Conservation (phyloP, 2,113 vertebrate species). For the Sisor rabdophorus region DNA sequence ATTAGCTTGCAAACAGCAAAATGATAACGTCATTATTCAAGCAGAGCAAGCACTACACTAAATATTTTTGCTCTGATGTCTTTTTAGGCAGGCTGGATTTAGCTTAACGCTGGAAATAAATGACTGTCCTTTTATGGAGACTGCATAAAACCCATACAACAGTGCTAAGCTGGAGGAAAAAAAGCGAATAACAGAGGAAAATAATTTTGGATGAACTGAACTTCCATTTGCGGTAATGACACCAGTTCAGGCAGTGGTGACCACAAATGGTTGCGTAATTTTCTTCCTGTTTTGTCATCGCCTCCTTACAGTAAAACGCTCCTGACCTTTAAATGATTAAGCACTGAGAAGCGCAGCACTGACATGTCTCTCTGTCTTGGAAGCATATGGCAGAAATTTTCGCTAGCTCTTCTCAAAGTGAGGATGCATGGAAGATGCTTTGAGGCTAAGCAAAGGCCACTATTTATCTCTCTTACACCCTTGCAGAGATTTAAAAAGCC, state of each 20-base stretch:
- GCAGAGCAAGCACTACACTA: conserved; percentile 40
- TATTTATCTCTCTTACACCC: conserved; percentile 61
- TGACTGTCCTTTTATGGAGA: conserved; percentile 5
- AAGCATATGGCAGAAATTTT: conserved; percentile 56
- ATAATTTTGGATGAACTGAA: conserved; percentile 49
- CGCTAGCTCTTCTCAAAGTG: conserved; percentile 49
- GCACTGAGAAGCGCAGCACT: conserved; percentile 50
- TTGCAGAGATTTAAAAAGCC: conserved; percentile 49
- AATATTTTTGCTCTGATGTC: conserved; percentile 49
- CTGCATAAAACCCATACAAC: conserved; percentile 18
- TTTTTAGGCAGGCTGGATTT: conserved; percentile 48
- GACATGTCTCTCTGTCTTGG: conserved; percentile 67
- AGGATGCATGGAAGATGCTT: conserved; percentile 57
- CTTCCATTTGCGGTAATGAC: conserved; percentile 39
- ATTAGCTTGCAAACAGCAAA: conserved; percentile 36
- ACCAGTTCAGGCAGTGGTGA: conserved; percentile 2
- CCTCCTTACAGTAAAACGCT: conserved; percentile 51
- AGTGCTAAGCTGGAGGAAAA: conserved; percentile 1
- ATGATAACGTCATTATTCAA: conserved; percentile 52
- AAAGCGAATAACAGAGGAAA: conserved; percentile 31
- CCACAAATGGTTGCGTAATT: conserved; percentile 45
- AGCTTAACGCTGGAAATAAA: conserved; percentile 42
- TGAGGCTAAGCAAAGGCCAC: conserved; percentile 61
- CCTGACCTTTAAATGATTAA: conserved; percentile 70
- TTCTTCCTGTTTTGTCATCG: conserved; percentile 53